These are phyloP conservation scores for Eupithecia subfuscata DNA, from an alignment of 2,888 invertebrate genomes.

Conservation along the genomic window DNA sequence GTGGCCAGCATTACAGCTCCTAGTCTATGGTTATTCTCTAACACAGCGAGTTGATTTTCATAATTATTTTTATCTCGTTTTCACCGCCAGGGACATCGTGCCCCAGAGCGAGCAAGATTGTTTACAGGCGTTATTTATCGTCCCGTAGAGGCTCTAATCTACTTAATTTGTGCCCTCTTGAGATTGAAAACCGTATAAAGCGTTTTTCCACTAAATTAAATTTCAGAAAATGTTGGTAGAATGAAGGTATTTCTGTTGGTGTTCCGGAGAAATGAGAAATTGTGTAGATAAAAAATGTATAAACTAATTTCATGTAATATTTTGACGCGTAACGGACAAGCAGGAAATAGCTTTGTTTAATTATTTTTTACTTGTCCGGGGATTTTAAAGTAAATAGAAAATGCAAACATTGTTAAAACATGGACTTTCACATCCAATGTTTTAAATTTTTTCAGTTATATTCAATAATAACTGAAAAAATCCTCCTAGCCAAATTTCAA, in stretches of 20 bases:
- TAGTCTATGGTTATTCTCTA: neutral
- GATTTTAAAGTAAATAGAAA: neutral
- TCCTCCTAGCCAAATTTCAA: no score
- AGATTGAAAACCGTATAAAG: slow-evolving; percentile 15
- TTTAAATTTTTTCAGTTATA: no score
- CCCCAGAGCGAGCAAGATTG: slow-evolving; percentile 9
- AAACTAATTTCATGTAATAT: slow-evolving; percentile 6
- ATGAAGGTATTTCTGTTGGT: neutral
- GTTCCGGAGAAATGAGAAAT: slow-evolving; percentile 3
- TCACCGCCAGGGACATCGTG: neutral
- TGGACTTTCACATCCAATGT: no score
- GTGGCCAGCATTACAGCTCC: neutral
- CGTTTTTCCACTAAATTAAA: slow-evolving; percentile 14
- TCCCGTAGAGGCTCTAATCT: slow-evolving; percentile 6
- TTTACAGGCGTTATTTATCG: slow-evolving; percentile 7
- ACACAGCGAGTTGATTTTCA: neutral
- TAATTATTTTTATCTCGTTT: neutral
- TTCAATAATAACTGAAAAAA: no score
- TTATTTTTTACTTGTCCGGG: neutral
- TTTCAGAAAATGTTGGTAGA: slow-evolving; percentile 2
- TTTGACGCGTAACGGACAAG: neutral
- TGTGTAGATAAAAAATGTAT: neutral
- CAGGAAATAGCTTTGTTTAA: neutral
- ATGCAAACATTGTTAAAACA: no score
- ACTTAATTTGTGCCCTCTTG: slow-evolving; percentile 15